Evolutionary conservation across 1,140 invertebrate species (phyloP).

Genomic region (Drosophila trapezifrons): DNA sequence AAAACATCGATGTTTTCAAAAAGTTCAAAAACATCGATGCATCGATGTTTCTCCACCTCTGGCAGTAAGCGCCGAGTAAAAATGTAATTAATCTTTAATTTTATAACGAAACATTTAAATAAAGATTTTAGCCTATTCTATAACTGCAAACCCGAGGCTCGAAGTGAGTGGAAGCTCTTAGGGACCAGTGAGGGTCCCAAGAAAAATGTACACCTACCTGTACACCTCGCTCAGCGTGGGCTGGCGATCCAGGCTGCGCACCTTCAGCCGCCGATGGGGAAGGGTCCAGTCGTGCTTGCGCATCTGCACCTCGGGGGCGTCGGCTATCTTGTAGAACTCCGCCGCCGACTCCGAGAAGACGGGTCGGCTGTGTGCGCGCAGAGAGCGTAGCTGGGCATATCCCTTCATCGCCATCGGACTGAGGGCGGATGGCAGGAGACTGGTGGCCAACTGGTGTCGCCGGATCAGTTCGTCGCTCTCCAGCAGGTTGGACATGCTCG

Average conservation of each 20-base stretch:
- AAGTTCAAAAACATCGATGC: too few relatives aligned
- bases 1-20: too few relatives aligned
- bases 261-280: constrained; percentile 66
- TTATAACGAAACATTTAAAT: too few relatives aligned
- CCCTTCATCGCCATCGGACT: constrained; percentile 91
- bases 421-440: constrained; percentile 52
- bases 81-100: too few relatives aligned
- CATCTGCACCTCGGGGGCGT: constrained; percentile 58
- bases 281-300: constrained; percentile 71
- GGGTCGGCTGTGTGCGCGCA: constrained; percentile 88
- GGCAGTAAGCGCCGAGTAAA: too few relatives aligned
- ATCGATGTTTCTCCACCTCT: too few relatives aligned
- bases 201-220: constrained; percentile 64
- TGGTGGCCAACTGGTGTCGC: constrained; percentile 61
- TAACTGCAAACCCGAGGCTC: too few relatives aligned
- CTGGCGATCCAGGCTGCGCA: constrained; percentile 74
- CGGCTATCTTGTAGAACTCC: constrained; percentile 71
- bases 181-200: too few relatives aligned
- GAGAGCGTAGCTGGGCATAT: constrained; percentile 90
- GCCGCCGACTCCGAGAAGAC: constrained; percentile 74
- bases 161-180: too few relatives aligned
- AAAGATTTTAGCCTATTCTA: too few relatives aligned
- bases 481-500: constrained; percentile 89
- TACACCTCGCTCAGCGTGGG: constrained; percentile 59
- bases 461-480: constrained; percentile 79